phyloP scores from a whole-genome alignment of 1,140 invertebrate genomes.

The Diplogasteroides magnus region DNA sequence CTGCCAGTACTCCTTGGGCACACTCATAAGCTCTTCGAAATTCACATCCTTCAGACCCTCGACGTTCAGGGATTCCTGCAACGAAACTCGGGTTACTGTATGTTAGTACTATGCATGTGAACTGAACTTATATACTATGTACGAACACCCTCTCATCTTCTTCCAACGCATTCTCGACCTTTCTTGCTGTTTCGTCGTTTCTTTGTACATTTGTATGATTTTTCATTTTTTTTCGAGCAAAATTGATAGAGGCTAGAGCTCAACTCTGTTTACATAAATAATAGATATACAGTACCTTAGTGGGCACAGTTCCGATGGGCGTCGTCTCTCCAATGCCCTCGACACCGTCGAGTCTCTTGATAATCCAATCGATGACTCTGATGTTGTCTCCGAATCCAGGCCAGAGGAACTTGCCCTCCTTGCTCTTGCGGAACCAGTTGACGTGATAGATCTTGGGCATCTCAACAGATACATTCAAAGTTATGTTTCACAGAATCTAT shows the following conservation, averaged over 20 bases:
- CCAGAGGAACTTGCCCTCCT: conserved; percentile 44
- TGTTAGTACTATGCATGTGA: no score
- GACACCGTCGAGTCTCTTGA: conserved; percentile 56
- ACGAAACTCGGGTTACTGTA: no score
- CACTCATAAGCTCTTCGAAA: conserved; percentile 11
- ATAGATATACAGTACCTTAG: neutral
- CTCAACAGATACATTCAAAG: conserved; percentile 15
- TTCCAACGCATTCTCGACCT: no score
- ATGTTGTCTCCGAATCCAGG: conserved; percentile 28
- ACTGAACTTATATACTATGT: no score
- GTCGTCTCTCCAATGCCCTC: conserved; percentile 55
- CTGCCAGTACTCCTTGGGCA: conserved; percentile 19
- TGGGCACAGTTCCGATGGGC: conserved; percentile 47
- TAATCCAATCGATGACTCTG: conserved; percentile 39
- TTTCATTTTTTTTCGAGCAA: no score
- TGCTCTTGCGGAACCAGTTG: conserved; percentile 61
- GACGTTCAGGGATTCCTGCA: conserved; percentile 13
- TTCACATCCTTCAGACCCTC: conserved; percentile 14
- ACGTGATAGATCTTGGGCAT: conserved; percentile 57
- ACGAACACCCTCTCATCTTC: no score
- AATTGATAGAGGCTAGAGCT: no score
- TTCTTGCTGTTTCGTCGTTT: no score
- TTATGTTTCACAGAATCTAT: neutral
- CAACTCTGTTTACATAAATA: no score
- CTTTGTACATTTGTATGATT: no score